Conservation (phyloP, 2,113 vertebrate genomes). For the Hippocampus zosterae region DNA sequence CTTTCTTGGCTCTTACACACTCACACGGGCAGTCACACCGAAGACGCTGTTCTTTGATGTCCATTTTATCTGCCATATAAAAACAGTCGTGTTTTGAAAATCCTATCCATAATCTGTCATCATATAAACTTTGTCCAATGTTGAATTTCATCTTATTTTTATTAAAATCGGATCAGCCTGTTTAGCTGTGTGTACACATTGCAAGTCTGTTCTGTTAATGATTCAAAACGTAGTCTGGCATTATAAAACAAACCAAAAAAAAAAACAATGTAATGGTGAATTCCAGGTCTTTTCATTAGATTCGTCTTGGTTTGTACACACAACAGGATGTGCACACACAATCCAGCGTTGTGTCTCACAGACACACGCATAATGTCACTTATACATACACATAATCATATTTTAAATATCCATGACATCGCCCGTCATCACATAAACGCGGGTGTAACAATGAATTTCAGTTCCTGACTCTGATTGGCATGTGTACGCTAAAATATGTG, state of each 20-base stretch:
- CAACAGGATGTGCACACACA: not conserved
- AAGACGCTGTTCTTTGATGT: not conserved
- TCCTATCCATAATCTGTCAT: not conserved
- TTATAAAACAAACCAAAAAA: not conserved
- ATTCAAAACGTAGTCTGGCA: not conserved
- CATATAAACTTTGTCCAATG: not conserved
- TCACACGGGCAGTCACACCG: slow-evolving; percentile 24
- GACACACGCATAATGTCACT: not conserved
- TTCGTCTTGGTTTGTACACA: not conserved
- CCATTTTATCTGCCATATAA: not conserved
- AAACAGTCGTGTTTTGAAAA: not conserved
- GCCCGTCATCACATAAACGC: not conserved
- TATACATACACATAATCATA: not conserved
- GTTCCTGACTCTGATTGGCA: not conserved
- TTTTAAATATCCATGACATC: not conserved
- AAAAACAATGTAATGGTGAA: not conserved
- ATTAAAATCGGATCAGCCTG: not conserved
- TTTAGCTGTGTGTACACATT: not conserved
- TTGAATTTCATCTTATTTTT: not conserved
- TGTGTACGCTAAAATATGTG: not conserved
- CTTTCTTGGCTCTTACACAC: not conserved
- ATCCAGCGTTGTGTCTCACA: not conserved
- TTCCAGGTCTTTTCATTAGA: not conserved
- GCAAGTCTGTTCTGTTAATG: not conserved
- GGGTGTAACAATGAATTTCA: not conserved